Percentiles rank a stretch among this genome's conserved stretches.
phyloP scores from a whole-genome alignment of 2,797 vertebrate species.

The Anableps anableps region DNA sequence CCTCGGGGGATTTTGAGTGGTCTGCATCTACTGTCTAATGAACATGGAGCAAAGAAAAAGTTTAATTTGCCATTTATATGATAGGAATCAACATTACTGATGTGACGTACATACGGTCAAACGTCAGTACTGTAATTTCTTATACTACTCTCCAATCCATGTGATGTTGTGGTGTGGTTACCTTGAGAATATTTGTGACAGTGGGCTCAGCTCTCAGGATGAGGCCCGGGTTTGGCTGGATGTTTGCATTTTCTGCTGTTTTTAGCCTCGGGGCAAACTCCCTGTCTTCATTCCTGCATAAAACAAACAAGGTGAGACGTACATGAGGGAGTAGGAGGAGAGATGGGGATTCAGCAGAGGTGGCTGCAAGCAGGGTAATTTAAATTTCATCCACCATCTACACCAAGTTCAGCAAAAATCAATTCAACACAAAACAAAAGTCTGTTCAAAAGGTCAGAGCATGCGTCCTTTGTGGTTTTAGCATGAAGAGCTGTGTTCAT shows the following conservation, averaged over 20 bases:
- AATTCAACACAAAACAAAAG: background rate
- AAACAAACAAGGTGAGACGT: conserved; percentile 59
- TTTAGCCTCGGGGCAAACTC: conserved; percentile 90
- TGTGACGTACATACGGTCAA: background rate
- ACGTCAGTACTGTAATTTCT: background rate
- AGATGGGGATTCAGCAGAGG: background rate
- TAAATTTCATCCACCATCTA: background rate
- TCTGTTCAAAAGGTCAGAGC: background rate
- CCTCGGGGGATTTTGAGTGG: conserved; percentile 97
- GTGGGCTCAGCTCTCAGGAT: conserved; percentile 97
- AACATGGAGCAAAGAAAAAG: background rate
- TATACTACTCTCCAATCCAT: background rate
- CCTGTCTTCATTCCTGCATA: conserved; percentile 86
- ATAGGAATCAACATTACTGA: background rate
- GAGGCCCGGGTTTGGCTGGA: conserved; percentile 95
- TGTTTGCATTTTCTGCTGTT: conserved; percentile 94
- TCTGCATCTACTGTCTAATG: conserved; percentile 95
- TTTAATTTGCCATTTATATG: background rate
- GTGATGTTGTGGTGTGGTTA: conserved; percentile 39
- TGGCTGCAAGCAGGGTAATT: background rate
- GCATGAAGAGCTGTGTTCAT: too few relatives aligned
- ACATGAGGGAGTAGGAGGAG: background rate
- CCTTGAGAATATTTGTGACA: conserved; percentile 98
- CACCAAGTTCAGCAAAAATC: background rate
- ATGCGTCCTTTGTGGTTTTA: too few relatives aligned